These are phyloP conservation scores for Drosophila lacertosa DNA, from an alignment of 1,140 invertebrate genomes.

Conservation along the genomic window DNA sequence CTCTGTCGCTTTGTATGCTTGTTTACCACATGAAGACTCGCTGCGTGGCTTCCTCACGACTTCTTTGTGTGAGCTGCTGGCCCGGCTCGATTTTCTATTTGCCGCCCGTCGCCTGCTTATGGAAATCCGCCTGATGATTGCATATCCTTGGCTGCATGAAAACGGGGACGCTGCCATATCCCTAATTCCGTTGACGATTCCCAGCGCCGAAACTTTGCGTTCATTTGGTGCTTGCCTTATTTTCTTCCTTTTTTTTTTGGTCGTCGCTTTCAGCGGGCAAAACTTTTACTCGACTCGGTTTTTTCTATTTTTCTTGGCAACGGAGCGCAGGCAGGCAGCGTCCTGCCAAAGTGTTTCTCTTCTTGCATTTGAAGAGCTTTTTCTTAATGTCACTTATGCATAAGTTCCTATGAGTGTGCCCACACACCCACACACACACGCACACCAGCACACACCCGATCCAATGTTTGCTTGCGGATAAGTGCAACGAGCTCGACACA, in stretches of 20 bases:
- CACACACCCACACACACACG: constrained; percentile 34
- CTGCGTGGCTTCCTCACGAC: constrained; percentile 18
- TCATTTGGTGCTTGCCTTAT: constrained; percentile 67
- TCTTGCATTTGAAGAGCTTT: constrained; percentile 83
- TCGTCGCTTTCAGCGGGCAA: constrained; percentile 70
- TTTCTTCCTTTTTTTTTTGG: constrained; percentile 33
- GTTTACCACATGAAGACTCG: constrained; percentile 40
- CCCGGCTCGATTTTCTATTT: constrained; percentile 70
- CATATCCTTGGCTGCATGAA: constrained; percentile 74
- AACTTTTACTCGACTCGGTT: constrained; percentile 67
- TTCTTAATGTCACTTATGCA: constrained; percentile 84
- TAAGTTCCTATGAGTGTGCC: constrained; percentile 82
- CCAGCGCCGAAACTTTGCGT: constrained; percentile 72
- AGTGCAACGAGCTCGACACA: constrained; percentile 65
- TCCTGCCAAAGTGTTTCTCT: constrained; percentile 79
- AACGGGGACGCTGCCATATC: constrained; percentile 70
- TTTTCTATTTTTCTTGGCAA: constrained; percentile 67
- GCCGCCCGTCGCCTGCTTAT: constrained; percentile 64
- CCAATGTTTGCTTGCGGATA: constrained; percentile 75
- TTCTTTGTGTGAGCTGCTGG: constrained; percentile 23
- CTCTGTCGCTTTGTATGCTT: constrained; percentile 7
- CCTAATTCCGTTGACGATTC: constrained; percentile 60
- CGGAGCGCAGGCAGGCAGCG: constrained; percentile 46
- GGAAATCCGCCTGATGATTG: constrained; percentile 83
- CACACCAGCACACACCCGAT: constrained; percentile 39